These are phyloP conservation scores for Melanostoma scalare DNA, from an alignment of 2,888 invertebrate genomes.

Conservation along the genomic window DNA sequence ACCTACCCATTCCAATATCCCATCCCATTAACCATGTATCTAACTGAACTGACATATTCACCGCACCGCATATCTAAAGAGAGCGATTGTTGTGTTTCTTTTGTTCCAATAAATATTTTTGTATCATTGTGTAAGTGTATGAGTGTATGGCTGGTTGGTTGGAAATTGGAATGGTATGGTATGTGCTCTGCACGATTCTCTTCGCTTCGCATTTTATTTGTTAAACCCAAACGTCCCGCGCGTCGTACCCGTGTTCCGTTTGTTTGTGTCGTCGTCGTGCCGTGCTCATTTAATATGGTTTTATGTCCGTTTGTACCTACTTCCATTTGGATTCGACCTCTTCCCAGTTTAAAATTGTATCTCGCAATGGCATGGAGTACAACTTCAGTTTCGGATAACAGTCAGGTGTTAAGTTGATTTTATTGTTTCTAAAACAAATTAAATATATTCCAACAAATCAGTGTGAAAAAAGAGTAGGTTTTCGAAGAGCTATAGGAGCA, in stretches of 20 bases:
- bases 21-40: conserved; percentile 17
- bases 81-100: conserved; percentile 60
- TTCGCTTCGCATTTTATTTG: conserved; percentile 67
- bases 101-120: conserved; percentile 40
- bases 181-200: conserved; percentile 26
- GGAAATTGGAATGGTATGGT: conserved; percentile 4
- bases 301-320: conserved; percentile 11
- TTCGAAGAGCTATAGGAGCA: too few species aligned
- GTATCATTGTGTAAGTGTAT: conserved; percentile 39
- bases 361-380: conserved; percentile 65
- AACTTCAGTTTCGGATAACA: conserved; percentile 46
- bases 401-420: conserved; percentile 56
- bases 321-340: conserved; percentile 49
- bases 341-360: conserved; percentile 65
- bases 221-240: conserved; percentile 15
- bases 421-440: neutral
- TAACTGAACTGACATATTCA: conserved; percentile 35
- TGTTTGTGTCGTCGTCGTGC: conserved; percentile 25
- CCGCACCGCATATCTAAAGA: conserved; percentile 66
- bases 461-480: neutral
- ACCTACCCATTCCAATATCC: too few species aligned
- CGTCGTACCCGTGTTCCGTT: conserved; percentile 5
- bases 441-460: neutral
- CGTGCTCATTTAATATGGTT: conserved; percentile 54
- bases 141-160: conserved; percentile 30